Evolutionary conservation across 2,888 invertebrate genomes (phyloP).

Genomic region (Tetramorium bicarinatum): DNA sequence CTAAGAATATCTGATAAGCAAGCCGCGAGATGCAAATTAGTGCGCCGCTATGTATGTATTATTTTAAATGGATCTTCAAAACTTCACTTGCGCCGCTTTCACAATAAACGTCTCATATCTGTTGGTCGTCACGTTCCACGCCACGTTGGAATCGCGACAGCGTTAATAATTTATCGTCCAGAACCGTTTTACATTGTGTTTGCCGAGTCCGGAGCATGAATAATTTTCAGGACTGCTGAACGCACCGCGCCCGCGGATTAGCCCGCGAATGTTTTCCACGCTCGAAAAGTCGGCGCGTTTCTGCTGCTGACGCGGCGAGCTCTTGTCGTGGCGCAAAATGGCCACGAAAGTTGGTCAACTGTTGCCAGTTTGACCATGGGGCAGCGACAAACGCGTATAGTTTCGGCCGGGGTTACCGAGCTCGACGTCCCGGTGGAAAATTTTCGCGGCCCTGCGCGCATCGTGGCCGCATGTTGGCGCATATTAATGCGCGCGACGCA

Average conservation of each 20-base stretch:
- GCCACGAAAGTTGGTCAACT: constrained; percentile 71
- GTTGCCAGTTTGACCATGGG: constrained; percentile 63
- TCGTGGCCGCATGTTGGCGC: constrained; percentile 27
- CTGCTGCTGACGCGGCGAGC: constrained; percentile 65
- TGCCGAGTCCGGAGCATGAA: constrained; percentile 52
- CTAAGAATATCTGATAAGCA: not conserved
- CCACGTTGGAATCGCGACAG: constrained; percentile 48
- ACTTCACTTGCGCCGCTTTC: constrained; percentile 37
- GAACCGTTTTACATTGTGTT: constrained; percentile 35
- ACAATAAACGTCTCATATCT: constrained; percentile 57
- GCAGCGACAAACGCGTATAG: constrained; percentile 74
- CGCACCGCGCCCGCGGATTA: constrained; percentile 64
- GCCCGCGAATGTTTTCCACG: constrained; percentile 57
- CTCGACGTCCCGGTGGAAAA: constrained; percentile 37
- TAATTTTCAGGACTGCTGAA: constrained; percentile 59
- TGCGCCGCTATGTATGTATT: not conserved
- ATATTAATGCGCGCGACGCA: constrained; percentile 44
- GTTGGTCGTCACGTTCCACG: constrained; percentile 49
- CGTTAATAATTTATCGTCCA: constrained; percentile 57
- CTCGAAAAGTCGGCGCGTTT: constrained; percentile 63
- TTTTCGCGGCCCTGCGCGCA: constrained; percentile 44
- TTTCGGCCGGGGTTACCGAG: constrained; percentile 50
- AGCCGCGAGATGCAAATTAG: constrained; percentile 13
- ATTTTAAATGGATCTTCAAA: constrained; percentile 21
- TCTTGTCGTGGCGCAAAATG: constrained; percentile 61